These are phyloP conservation scores for Acromyrmex heyeri DNA, from an alignment of 1,140 invertebrate species.

Conservation along the genomic window DNA sequence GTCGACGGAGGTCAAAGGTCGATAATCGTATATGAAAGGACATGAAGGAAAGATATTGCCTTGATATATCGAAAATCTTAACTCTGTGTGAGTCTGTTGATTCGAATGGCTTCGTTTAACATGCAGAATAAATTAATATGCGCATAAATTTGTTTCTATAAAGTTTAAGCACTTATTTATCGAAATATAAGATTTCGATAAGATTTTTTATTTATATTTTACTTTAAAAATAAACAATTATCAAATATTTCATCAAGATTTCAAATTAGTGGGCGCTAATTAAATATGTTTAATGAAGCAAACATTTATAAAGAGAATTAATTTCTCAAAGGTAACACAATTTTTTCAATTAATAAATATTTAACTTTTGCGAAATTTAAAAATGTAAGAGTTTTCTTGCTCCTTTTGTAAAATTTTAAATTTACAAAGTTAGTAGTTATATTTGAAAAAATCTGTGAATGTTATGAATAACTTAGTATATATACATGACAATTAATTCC, in stretches of 20 bases:
- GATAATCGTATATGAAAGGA: conserved; percentile 71
- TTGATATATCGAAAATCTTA: conserved; percentile 28
- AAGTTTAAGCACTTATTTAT: neutral
- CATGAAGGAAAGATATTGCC: conserved; percentile 68
- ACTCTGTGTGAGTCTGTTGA: neutral
- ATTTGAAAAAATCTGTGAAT: neutral
- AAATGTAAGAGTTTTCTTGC: neutral
- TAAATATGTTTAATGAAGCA: neutral
- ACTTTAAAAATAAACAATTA: conserved; percentile 11
- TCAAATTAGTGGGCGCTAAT: neutral
- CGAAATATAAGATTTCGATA: neutral
- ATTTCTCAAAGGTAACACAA: neutral
- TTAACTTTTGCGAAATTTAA: neutral
- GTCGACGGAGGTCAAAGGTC: conserved; percentile 64
- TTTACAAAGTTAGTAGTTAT: neutral
- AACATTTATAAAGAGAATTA: neutral
- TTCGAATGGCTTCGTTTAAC: neutral
- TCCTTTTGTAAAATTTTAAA: neutral
- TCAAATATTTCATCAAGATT: neutral
- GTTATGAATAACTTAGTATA: neutral
- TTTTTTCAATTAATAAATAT: neutral
- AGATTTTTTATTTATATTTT: neutral
- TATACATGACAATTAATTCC: neutral
- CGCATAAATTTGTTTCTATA: neutral
- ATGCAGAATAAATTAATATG: neutral